phyloP scores from a whole-genome alignment of 1,140 invertebrate species.

The Sinonovacula constricta region DNA sequence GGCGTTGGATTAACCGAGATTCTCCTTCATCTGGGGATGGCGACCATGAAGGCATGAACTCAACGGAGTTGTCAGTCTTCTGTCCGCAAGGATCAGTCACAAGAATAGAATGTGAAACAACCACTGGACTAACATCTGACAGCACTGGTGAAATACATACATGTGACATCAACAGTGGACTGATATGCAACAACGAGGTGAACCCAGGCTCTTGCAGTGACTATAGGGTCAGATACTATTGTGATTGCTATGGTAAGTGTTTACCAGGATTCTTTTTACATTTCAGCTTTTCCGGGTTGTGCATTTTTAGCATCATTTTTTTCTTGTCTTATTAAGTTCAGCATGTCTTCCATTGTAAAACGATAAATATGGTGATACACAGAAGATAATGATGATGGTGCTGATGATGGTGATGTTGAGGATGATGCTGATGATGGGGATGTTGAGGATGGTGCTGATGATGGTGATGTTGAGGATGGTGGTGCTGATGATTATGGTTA shows the following conservation, averaged over 20 bases:
- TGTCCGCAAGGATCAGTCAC: conserved; percentile 52
- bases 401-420: no score
- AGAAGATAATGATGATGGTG: no score
- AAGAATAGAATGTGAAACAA: conserved; percentile 51
- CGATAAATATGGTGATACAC: no score
- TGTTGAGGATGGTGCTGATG: no score
- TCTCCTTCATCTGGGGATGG: conserved; percentile 60
- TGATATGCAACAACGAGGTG: conserved; percentile 76
- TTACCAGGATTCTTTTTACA: not conserved
- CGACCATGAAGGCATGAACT: conserved; percentile 64
- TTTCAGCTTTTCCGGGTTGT: not conserved
- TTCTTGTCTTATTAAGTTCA: no score
- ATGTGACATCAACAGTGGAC: conserved; percentile 75
- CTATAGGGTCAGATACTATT: conserved; percentile 79
- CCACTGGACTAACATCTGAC: conserved; percentile 36
- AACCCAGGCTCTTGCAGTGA: conserved; percentile 75
- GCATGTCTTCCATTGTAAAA: no score
- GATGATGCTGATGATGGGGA: no score
- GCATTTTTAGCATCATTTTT: no score
- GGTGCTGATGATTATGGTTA: no score
- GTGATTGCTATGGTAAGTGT: conserved; percentile 73
- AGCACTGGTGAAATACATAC: conserved; percentile 67
- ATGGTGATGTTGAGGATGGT: no score
- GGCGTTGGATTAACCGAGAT: conserved; percentile 71
- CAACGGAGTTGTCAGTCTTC: conserved; percentile 30